Evolutionary conservation across 2,888 invertebrate species (phyloP).

Genomic region (Tachina fera): DNA sequence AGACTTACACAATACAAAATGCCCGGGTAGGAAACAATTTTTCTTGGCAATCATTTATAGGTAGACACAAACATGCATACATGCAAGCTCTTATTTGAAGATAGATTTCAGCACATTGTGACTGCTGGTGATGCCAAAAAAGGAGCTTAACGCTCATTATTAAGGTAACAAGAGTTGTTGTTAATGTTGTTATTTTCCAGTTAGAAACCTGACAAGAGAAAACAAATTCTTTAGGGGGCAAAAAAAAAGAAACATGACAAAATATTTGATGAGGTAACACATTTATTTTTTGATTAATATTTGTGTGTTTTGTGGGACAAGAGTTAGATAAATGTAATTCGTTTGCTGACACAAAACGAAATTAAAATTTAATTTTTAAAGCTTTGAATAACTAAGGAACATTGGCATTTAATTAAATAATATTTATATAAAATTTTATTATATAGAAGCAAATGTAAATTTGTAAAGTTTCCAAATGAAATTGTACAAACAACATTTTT

Average conservation of each 20-base stretch:
- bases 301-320: not conserved
- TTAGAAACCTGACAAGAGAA: slow-evolving; percentile 28
- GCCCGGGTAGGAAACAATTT: slow-evolving; percentile 1
- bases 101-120: slow-evolving; percentile 30
- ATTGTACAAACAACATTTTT: too few species aligned
- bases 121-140: slow-evolving; percentile 31
- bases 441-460: too few species aligned
- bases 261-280: slow-evolving; percentile 57
- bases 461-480: too few species aligned
- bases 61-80: not conserved
- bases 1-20: slow-evolving; percentile 12
- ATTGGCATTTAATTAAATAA: too few species aligned
- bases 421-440: too few species aligned
- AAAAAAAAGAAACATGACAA: slow-evolving; percentile 60
- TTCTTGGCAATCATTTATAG: slow-evolving; percentile 29
- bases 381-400: too few species aligned
- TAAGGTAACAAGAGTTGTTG: slow-evolving; percentile 26
- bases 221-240: slow-evolving; percentile 13
- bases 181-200: slow-evolving; percentile 34
- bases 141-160: slow-evolving; percentile 39
- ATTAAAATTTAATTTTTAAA: not conserved
- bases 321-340: not conserved
- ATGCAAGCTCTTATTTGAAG: too few species aligned
- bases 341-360: not conserved
- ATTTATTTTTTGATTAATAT: slow-evolving; percentile 15